Evolutionary conservation across 2,113 vertebrate species (phyloP).

Genomic region (Strix aluco): DNA sequence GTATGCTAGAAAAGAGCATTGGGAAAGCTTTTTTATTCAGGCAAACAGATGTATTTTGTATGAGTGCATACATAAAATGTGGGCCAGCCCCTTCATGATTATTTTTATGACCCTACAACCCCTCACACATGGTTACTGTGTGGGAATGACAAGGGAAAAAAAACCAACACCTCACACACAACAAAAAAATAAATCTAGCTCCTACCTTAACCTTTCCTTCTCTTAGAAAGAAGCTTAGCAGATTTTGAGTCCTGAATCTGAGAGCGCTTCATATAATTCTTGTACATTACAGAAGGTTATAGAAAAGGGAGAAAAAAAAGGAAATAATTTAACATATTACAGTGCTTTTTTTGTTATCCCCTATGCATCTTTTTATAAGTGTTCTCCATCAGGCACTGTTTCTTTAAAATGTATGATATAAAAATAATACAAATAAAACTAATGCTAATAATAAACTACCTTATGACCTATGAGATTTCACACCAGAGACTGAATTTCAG

Average conservation of each 20-base stretch:
- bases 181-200: neutral
- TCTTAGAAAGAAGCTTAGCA: neutral
- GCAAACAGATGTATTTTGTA: neutral
- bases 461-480: neutral
- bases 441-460: neutral
- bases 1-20: neutral
- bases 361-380: neutral
- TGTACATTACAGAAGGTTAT: neutral
- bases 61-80: neutral
- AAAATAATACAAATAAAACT: neutral
- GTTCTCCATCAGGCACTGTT: neutral
- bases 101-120: neutral
- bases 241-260: neutral
- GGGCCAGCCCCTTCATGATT: neutral
- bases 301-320: fast-evolving
- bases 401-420: neutral
- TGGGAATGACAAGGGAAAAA: neutral
- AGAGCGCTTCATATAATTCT: neutral
- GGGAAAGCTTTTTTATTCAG: neutral
- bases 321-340: neutral
- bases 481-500: neutral
- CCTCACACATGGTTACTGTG: neutral
- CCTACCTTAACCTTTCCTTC: neutral
- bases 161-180: neutral
- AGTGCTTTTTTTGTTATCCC: neutral